These are phyloP conservation scores for Planiliza haematocheilus DNA, from an alignment of 2,113 vertebrate genomes.

Conservation along the genomic window DNA sequence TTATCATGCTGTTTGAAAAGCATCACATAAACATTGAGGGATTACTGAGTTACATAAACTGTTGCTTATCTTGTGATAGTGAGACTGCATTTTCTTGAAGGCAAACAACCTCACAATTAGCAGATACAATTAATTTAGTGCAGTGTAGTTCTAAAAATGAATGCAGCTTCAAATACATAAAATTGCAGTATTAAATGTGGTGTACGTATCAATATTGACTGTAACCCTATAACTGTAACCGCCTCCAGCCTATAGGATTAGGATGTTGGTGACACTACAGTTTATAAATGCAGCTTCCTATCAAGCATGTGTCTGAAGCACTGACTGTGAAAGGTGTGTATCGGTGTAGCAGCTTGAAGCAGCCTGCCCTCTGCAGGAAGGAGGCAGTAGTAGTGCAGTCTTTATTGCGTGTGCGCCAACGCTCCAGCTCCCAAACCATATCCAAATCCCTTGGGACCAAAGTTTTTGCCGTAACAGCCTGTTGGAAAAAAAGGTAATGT, in stretches of 20 bases:
- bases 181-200: neutral
- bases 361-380: conserved; percentile 32
- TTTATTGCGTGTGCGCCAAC: conserved; percentile 89
- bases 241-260: neutral
- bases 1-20: conserved; percentile 8
- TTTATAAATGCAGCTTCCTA: conserved; percentile 17
- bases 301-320: neutral
- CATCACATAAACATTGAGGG: neutral
- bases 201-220: neutral
- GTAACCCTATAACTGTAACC: neutral
- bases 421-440: conserved; percentile 93
- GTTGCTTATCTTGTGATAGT: neutral
- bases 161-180: neutral
- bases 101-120: neutral
- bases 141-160: neutral
- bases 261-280: neutral
- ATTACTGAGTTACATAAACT: neutral
- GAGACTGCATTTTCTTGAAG: neutral
- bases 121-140: neutral
- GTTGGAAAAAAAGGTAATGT: conserved; percentile 43
- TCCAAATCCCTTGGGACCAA: conserved; percentile 96
- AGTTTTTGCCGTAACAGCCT: conserved; percentile 96
- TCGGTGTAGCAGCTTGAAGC: neutral
- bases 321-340: neutral
- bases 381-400: conserved; percentile 17